phyloP scores from a whole-genome alignment of 2,888 invertebrate genomes.

The Sinopyrophorus schimmeli region DNA sequence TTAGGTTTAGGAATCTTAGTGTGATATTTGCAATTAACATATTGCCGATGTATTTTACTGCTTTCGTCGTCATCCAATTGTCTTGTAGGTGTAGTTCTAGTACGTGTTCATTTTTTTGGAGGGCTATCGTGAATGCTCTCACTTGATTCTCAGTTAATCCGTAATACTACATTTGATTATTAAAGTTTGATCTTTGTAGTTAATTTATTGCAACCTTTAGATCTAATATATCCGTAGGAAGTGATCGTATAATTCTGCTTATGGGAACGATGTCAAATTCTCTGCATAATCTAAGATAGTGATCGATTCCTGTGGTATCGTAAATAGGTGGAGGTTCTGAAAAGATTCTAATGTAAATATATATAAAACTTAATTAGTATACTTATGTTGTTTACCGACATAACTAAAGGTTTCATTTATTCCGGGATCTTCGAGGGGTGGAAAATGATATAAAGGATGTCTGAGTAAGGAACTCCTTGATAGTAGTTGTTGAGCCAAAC shows the following conservation, averaged over 20 bases:
- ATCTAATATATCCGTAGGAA: slow-evolving; percentile 44
- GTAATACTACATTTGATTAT: slow-evolving; percentile 44
- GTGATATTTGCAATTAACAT: slow-evolving; percentile 51
- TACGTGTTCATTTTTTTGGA: slow-evolving; percentile 50
- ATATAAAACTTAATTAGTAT: too few relatives aligned
- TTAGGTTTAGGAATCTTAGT: slow-evolving; percentile 49
- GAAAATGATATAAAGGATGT: slow-evolving; percentile 57
- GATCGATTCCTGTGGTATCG: slow-evolving; percentile 47
- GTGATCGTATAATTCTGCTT: slow-evolving; percentile 44
- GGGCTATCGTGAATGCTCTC: slow-evolving; percentile 47
- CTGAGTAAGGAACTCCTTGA: slow-evolving; percentile 57
- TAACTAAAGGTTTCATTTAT: slow-evolving; percentile 49
- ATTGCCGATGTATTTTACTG: slow-evolving; percentile 49
- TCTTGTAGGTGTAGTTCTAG: slow-evolving; percentile 51
- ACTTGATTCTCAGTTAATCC: slow-evolving; percentile 49
- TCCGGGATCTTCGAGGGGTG: slow-evolving; percentile 52
- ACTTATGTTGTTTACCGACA: slow-evolving; percentile 38
- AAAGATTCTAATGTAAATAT: too few relatives aligned
- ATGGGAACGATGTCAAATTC: slow-evolving; percentile 50
- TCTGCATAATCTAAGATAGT: slow-evolving; percentile 50
- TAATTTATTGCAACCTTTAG: slow-evolving; percentile 49
- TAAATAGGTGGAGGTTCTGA: slow-evolving; percentile 40
- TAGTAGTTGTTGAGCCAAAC: slow-evolving; percentile 49
- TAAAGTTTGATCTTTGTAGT: background rate
- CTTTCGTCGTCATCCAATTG: slow-evolving; percentile 52